These are phyloP conservation scores for Lepus timidus DNA, from an alignment of 2,113 vertebrate genomes.

Conservation along the genomic window DNA sequence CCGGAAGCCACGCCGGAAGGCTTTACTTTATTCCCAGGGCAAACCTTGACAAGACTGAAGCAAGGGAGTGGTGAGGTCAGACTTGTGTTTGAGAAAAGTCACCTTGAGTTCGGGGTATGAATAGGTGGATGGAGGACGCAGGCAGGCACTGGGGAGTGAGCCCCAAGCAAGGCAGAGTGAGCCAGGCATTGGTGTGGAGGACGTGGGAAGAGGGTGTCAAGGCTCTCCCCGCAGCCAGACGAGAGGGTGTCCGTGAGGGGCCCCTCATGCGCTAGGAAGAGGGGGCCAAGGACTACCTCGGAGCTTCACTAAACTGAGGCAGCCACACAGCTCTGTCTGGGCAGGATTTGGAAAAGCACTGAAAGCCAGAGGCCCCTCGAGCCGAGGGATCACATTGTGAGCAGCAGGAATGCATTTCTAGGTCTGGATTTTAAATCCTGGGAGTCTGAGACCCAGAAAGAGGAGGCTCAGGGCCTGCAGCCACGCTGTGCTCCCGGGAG, in stretches of 20 bases:
- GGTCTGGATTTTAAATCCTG: neutral
- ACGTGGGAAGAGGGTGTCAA: neutral
- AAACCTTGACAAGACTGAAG: neutral
- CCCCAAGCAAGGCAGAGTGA: neutral
- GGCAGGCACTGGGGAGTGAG: neutral
- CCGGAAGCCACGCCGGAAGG: neutral
- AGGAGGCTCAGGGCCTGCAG: neutral
- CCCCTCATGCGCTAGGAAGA: neutral
- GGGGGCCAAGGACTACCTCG: neutral
- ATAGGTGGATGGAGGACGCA: neutral
- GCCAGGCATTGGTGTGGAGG: neutral
- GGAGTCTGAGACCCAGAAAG: neutral
- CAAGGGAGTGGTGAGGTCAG: neutral
- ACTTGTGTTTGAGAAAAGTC: neutral
- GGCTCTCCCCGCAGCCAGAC: neutral
- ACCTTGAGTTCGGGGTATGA: neutral
- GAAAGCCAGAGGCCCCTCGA: neutral
- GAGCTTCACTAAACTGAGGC: neutral
- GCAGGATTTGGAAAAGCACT: neutral
- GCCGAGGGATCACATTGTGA: neutral
- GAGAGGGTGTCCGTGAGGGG: neutral
- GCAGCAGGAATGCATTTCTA: neutral
- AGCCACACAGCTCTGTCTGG: neutral
- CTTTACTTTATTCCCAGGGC: neutral
- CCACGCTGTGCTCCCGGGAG: neutral